Base-by-base conservation (phyloP, 2,797 vertebrate species). In the Eremophila alpestris region DNA sequence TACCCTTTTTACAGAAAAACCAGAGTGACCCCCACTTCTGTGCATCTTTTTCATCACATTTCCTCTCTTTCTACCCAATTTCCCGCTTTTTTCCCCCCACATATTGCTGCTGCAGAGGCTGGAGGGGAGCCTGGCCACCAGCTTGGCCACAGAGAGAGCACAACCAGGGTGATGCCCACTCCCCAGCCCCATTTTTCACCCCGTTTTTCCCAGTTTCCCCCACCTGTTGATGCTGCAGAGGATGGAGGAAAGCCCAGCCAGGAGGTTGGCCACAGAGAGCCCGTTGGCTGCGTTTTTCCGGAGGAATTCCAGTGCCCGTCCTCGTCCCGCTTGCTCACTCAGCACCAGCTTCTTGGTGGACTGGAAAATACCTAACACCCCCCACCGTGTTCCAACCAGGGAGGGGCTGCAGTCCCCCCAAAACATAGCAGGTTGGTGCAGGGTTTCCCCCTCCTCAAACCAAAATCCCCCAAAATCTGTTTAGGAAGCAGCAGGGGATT, bases 181-280 rank as follows among this genome's bases (percentile, higher is more conserved):
- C 12, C 32, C 32, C 32, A 36, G 9, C 34, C 38, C 20, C 26
- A 4, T n/a, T 81, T 65, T 65, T 7, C 48, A 16, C 7, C 22
- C 26, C 5, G 0, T 26, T 45, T 32, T 32, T 8, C 70, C 78
- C 26, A 4, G 19, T 54, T 62, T 43, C 11, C 49, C 56, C 95
- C 95, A 99, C 99, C 99, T 98, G 34, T 98, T 98, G 29, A 99
- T 97, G 77, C 98, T 99, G 98, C 99, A 98, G 94, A 99, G 98
- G 87, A 99, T 97, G 93, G 99, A 99, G 74, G 98, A 97, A 93
- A 99, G 98, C 64, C 99, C 99, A 92, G 99, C 98, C 83, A 99
- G 92, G 96, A 99, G 97, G 97, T 99, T 99, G 91, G 98, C 97
- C 89, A 99, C 71, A 3, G 99, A 99, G 79, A 99, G 97, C 56